Evolutionary conservation across 2,113 vertebrate species (phyloP).

Genomic region (Amphilophus citrinellus): DNA sequence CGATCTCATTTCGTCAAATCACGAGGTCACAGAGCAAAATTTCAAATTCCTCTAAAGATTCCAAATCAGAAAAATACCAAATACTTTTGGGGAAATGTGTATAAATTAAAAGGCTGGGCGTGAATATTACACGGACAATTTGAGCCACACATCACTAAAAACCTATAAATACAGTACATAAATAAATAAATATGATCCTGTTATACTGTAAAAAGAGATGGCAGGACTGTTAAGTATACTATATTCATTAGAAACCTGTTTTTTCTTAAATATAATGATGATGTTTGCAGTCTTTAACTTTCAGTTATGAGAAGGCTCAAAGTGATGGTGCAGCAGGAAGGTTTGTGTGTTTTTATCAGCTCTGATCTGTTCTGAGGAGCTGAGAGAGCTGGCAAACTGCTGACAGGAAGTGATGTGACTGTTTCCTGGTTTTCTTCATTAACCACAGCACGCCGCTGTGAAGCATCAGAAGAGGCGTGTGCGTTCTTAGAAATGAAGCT

Average conservation of each 20-base stretch:
- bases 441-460: neutral
- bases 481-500: neutral
- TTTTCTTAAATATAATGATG: no score
- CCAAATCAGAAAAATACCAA: neutral
- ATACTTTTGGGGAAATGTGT: neutral
- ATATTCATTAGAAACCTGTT: no score
- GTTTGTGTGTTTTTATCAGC: neutral
- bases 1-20: neutral
- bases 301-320: neutral
- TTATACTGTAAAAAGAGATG: neutral
- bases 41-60: neutral
- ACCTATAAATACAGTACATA: neutral
- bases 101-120: no score
- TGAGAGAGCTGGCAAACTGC: neutral
- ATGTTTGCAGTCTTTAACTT: no score
- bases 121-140: neutral
- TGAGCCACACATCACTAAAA: neutral
- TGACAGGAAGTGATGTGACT: constrained; percentile 22
- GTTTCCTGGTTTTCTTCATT: neutral
- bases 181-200: neutral
- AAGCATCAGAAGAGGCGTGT: neutral
- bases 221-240: no score
- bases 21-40: neutral
- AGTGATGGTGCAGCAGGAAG: neutral
- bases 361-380: constrained; percentile 7